Percentiles rank a stretch among this genome's conserved stretches.
Evolutionary conservation across 2,113 vertebrate species (phyloP).

Genomic region (Raja brachyura): DNA sequence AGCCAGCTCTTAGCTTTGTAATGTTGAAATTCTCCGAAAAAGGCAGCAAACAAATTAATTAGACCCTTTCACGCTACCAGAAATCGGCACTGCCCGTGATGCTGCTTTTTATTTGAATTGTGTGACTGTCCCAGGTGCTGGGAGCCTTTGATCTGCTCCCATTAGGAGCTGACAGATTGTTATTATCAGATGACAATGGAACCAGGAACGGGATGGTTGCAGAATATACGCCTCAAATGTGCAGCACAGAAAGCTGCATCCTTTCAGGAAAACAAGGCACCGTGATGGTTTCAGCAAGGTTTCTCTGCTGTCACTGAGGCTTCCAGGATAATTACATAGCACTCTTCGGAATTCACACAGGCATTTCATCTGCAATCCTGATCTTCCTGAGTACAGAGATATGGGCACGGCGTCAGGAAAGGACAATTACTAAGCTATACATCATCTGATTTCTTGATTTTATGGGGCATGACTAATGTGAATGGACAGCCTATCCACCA

Average conservation of each 20-base stretch:
- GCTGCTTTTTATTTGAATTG: background rate
- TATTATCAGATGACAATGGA: background rate
- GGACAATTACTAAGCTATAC: background rate
- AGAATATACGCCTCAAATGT: background rate
- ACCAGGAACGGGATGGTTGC: background rate
- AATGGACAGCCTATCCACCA: background rate
- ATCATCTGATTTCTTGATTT: background rate
- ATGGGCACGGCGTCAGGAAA: background rate
- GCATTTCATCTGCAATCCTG: conserved; percentile 41
- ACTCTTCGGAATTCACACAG: conserved; percentile 55
- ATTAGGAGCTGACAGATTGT: conserved; percentile 24
- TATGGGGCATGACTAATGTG: background rate
- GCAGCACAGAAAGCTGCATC: conserved; percentile 59
- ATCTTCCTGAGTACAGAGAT: background rate
- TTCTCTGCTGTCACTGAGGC: conserved; percentile 63
- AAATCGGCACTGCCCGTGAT: conserved; percentile 3
- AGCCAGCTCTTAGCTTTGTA: background rate
- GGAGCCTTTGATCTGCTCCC: background rate
- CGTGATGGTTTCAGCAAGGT: conserved; percentile 72
- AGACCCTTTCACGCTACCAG: background rate
- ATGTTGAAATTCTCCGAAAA: conserved; percentile 20
- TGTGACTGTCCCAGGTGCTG: background rate
- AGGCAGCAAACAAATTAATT: conserved; percentile 24
- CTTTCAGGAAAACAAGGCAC: conserved; percentile 60
- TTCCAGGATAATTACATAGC: conserved; percentile 69